Evolutionary conservation across 1,140 invertebrate species (phyloP), one percentile per base, ranked within the genome.

Genomic region (Cydia pomonella): DNA sequence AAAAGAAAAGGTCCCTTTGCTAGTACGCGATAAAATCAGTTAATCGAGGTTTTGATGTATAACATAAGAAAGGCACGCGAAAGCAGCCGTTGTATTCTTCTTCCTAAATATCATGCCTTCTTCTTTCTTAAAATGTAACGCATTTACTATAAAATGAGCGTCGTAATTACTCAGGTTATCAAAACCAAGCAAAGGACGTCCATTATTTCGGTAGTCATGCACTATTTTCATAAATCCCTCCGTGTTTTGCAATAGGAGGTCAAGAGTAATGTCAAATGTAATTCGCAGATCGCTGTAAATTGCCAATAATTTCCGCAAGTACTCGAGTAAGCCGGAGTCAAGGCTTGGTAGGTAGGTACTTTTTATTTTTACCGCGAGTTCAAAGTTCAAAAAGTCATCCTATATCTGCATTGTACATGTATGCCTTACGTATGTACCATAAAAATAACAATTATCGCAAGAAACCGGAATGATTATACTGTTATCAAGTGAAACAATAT

Each of bases 201-300:
- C 6, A 50, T n/a, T 18, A 50, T n/a, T 50, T 50, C n/a, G 47
- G 47, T 18, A 13, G 12, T 18, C 47, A 18, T 12, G 41, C 33
- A 38, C 33, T 38, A 44, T 44, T 44, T 44, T 50, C n/a, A 50
- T 4, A n/a, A 50, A 50, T 3, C 16, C n/a, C 47, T 0, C 44
- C 9, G 10, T 10, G 21, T 53, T 73, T 4, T 69, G 33, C 29
- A 69, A 69, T 38, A 69, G 64, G 64, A 66, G 64, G 64, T 69
- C 64, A 69, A 29, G 29, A 69, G 18, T 18, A 25, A 33, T 69
- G 64, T 69, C 64, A 41, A 38, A 33, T 33, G 18, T 69, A 69
- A 38, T 69, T 69, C 64, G n/a, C 27, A 69, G 64, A 69, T 69
- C 4, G 7, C 29, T 29, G 64, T 69, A 21, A 69, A 69, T 33